Conservation (phyloP, 2,113 vertebrate species). For the Lophotis ruficrista region DNA sequence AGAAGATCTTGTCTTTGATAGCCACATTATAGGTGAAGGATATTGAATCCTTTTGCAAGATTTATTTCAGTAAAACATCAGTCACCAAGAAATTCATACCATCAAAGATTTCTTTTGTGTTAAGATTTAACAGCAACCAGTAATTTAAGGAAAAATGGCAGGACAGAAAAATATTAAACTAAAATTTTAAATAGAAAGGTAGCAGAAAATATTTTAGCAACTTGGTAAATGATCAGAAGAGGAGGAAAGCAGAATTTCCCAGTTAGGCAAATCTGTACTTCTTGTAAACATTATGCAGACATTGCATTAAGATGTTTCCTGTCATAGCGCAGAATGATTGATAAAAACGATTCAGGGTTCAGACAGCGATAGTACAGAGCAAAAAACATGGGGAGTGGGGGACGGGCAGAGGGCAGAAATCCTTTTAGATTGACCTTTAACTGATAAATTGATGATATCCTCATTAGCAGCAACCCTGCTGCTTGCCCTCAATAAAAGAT, state of each 20-base stretch:
- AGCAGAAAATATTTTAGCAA: neutral
- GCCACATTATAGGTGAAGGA: neutral
- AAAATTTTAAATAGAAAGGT: neutral
- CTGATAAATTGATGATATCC: slow-evolving; percentile 76
- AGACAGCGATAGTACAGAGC: neutral
- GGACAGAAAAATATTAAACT: neutral
- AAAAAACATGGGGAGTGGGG: neutral
- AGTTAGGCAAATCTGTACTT: neutral
- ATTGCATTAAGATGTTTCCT: slow-evolving; percentile 27
- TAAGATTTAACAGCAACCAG: neutral
- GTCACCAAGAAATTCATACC: neutral
- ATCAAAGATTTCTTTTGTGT: neutral
- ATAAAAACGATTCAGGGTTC: neutral
- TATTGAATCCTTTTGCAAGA: neutral
- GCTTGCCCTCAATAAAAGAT: slow-evolving; percentile 80
- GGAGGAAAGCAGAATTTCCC: neutral
- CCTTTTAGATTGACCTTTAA: slow-evolving; percentile 77
- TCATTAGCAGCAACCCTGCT: slow-evolving; percentile 79
- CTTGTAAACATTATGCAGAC: neutral
- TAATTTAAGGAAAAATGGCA: neutral
- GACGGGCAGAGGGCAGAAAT: slow-evolving; percentile 36
- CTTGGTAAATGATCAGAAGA: neutral
- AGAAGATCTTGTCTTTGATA: neutral
- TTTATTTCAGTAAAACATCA: neutral
- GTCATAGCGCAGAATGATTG: neutral